phyloP scores from a whole-genome alignment of 1,140 invertebrate species.

The Campoletis sonorensis region DNA sequence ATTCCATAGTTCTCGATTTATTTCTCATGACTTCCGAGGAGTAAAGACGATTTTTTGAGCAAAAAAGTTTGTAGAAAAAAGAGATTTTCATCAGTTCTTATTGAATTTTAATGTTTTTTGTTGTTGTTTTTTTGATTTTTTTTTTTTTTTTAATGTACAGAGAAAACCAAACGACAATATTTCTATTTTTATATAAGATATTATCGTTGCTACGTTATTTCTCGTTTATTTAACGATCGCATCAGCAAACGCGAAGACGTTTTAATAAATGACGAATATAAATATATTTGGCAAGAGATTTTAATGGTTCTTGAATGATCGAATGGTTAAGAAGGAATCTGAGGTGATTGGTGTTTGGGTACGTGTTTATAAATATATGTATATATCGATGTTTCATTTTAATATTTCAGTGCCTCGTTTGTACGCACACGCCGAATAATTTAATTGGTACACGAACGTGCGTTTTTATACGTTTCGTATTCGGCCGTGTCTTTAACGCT shows the following conservation, averaged over 20 bases:
- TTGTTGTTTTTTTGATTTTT: background rate
- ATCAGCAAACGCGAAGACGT: background rate
- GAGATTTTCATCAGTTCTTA: no score
- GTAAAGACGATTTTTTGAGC: background rate
- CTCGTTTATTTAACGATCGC: background rate
- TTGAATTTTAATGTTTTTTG: no score
- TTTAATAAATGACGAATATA: constrained; percentile 17
- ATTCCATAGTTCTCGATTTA: constrained; percentile 22
- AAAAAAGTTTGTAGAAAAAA: background rate
- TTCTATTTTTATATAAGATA: background rate
- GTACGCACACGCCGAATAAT: constrained; percentile 8
- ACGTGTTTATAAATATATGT: background rate
- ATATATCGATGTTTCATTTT: constrained; percentile 30
- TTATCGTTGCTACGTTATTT: background rate
- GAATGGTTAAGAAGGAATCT: background rate
- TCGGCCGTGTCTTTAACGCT: background rate
- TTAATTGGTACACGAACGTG: constrained; percentile 23
- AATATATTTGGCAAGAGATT: background rate
- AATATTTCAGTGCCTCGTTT: constrained; percentile 21
- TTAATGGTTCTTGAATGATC: background rate
- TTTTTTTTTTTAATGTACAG: background rate
- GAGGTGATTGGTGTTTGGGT: background rate
- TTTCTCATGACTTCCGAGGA: constrained; percentile 6
- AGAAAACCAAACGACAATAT: background rate
- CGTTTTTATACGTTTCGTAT: background rate